Evolutionary conservation across 2,888 invertebrate genomes (phyloP).

Genomic region (Drosophila subsilvestris): DNA sequence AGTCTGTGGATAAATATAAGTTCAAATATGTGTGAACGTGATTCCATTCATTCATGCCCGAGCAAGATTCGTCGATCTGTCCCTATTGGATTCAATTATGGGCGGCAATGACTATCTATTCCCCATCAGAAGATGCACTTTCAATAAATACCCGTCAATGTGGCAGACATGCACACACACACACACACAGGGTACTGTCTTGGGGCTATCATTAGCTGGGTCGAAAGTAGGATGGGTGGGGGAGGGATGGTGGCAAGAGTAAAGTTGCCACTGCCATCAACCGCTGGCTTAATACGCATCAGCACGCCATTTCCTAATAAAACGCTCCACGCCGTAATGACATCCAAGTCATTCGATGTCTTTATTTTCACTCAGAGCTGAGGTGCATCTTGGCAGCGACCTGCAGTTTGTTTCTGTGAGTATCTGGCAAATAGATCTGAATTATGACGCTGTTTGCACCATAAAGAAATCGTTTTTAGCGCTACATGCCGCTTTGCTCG

Average conservation of each 20-base stretch:
- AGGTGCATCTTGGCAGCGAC: conserved; percentile 17
- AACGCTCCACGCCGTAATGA: conserved; percentile 68
- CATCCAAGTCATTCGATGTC: conserved; percentile 67
- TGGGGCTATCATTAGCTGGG: conserved; percentile 71
- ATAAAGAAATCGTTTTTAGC: conserved; percentile 77
- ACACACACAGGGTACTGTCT: conserved; percentile 18
- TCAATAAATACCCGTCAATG: conserved; percentile 65
- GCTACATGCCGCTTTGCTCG: conserved; percentile 41
- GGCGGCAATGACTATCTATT: conserved; percentile 28
- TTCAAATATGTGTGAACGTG: conserved; percentile 5
- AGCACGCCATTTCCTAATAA: conserved; percentile 80
- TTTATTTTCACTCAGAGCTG: conserved; percentile 53
- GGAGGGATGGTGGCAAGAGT: conserved; percentile 17
- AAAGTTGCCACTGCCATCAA: conserved; percentile 16
- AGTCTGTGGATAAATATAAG: not conserved
- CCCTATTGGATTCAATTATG: conserved; percentile 17
- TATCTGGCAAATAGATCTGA: conserved; percentile 83
- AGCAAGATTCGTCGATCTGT: not conserved
- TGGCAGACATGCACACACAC: conserved; percentile 64
- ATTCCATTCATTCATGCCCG: not conserved
- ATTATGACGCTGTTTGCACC: conserved; percentile 78
- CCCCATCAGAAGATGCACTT: conserved; percentile 73
- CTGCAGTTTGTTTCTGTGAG: conserved; percentile 57
- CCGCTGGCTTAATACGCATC: conserved; percentile 68
- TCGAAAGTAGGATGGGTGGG: conserved; percentile 35